phyloP scores from a whole-genome alignment of 2,113 vertebrate species.

The Rana temporaria region DNA sequence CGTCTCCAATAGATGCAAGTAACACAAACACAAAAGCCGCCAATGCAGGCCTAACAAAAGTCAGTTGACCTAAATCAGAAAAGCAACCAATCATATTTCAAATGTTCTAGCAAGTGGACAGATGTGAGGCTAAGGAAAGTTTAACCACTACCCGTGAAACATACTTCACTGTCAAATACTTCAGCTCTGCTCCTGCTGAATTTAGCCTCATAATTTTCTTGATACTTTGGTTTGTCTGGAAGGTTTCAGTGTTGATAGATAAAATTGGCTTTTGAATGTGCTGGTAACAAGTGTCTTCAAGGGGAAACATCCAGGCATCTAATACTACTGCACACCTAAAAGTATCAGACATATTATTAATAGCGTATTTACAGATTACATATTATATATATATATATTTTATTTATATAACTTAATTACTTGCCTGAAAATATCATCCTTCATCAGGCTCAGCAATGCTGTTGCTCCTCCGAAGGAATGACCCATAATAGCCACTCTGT shows the following conservation, averaged over 20 bases:
- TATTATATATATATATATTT: too few relatives aligned
- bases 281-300: constrained; percentile 69
- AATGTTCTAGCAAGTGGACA: too few relatives aligned
- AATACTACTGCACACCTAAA: constrained; percentile 75
- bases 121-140: too few relatives aligned
- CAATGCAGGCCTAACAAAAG: too few relatives aligned
- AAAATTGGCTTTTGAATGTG: constrained; percentile 72
- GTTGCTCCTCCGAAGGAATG: constrained; percentile 79
- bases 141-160: constrained; percentile 38
- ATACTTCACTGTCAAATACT: constrained; percentile 77
- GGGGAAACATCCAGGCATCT: constrained; percentile 80
- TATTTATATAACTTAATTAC: constrained; percentile 10
- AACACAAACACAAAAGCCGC: too few relatives aligned
- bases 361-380: too few relatives aligned
- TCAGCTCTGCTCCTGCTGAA: constrained; percentile 64
- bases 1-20: too few relatives aligned
- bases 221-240: constrained; percentile 70
- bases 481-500: constrained; percentile 71
- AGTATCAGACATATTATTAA: neutral
- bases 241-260: constrained; percentile 75
- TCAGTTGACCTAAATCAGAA: too few relatives aligned
- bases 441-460: constrained; percentile 70
- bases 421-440: constrained; percentile 74
- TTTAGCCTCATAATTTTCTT: constrained; percentile 71
- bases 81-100: too few relatives aligned